Conservation (phyloP, 2,888 invertebrate genomes). For the Lasioglossum zephyrum region DNA sequence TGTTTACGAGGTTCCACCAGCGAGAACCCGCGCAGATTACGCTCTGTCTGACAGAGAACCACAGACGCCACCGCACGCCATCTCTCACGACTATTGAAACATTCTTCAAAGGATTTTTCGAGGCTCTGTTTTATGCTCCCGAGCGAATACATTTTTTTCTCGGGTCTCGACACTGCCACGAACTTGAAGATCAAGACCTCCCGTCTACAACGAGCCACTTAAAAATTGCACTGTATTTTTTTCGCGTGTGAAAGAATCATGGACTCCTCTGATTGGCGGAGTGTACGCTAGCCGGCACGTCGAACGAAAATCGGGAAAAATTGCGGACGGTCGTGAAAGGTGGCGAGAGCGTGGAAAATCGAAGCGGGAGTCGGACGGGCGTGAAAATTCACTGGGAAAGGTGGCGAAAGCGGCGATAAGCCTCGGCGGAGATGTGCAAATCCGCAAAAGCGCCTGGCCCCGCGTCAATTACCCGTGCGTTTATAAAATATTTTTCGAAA, state of each 20-base stretch:
- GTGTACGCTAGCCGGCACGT: not conserved
- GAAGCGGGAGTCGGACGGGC: constrained; percentile 23
- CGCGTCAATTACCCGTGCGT: constrained; percentile 73
- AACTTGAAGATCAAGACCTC: not conserved
- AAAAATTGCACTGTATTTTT: not conserved
- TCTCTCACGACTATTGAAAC: not conserved
- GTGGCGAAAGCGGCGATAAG: constrained; percentile 62
- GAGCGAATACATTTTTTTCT: not conserved
- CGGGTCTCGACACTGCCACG: not conserved
- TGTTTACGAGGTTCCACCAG: constrained; percentile 78
- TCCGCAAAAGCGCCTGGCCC: constrained; percentile 47
- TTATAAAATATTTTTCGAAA: constrained; percentile 74
- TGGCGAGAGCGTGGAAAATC: not conserved
- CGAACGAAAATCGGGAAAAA: not conserved
- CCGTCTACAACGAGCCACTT: not conserved
- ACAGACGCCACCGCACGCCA: not conserved
- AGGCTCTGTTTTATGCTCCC: not conserved
- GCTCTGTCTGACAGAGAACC: not conserved
- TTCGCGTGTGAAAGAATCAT: too few species aligned
- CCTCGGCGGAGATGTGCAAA: constrained; percentile 54
- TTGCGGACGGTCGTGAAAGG: not conserved
- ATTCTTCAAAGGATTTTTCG: not conserved
- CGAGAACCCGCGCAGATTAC: constrained; percentile 39
- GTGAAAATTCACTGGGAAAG: constrained; percentile 52
- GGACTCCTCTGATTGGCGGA: not conserved